Base-by-base conservation (phyloP, 2,888 invertebrate genomes). In the Stenoptilia bipunctidactyla region DNA sequence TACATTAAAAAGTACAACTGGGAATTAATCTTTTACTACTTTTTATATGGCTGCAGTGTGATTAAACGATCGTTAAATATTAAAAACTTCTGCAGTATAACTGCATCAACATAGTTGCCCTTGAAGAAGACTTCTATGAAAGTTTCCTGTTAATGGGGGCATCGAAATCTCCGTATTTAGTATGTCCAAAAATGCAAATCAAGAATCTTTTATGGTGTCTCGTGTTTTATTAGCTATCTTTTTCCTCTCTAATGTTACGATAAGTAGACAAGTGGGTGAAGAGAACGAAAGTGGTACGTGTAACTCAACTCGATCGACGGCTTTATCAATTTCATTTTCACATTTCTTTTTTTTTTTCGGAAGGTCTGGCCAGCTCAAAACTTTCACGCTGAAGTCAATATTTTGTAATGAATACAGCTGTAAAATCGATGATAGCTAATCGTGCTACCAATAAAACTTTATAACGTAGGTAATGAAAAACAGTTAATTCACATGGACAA, bases 191-290 rank as follows among this genome's bases (percentile, higher is more conserved):
- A 15, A 48, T 44, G 40, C 44, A 42, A 46, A 44, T 42, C 41
- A 40, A 45, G 40, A n/a, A 3, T 20, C 20, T 20, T 20, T 20
- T 20, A 20, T 20, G 20, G 13, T 38, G 40, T 42, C 44, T 44
- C 40, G 43, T 20, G 38, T 45, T 49, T 48, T 48, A 48, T 46
- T 41, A 43, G 44, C 36, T 35, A 34, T 40, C 42, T 39, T 41
- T 44, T 43, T 44, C 45, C 43, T 47, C 38, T 37, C 42, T 42
- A 42, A 44, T 42, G 43, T 43, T 41, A 37, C 42, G 40, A 45
- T 41, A 42, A 37, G 15, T 27, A 35, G 39, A 39, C 38, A 52
- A 45, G 52, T 48, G 39, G 52, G 52, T 44, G 48, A 46, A 39
- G 40, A 39, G 40, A 46, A 39, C 45, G 46, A 51, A 50, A 52